phyloP scores from a whole-genome alignment of 2,113 vertebrate species.

The Caranx melampygus region DNA sequence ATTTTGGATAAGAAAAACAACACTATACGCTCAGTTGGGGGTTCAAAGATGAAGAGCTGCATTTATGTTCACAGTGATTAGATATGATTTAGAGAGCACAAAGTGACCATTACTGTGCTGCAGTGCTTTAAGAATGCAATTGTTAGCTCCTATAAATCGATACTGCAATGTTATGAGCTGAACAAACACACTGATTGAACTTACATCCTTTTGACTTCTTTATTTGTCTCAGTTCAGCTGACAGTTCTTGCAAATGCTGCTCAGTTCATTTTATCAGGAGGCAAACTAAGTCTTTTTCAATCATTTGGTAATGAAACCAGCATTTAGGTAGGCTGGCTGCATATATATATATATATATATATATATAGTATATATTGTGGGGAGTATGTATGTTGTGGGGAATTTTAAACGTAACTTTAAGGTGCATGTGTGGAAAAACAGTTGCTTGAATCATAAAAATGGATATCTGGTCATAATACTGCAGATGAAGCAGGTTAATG shows the following conservation, averaged over 20 bases:
- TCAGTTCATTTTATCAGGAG: conserved; percentile 11
- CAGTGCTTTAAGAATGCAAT: not conserved
- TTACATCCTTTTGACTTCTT: conserved; percentile 12
- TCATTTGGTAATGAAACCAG: conserved; percentile 9
- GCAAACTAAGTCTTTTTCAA: conserved; percentile 25
- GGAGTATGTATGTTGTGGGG: too few species aligned
- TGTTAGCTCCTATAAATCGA: not conserved
- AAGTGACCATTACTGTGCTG: not conserved
- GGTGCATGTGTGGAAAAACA: not conserved
- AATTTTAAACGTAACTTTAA: not conserved
- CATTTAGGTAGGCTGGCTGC: too few species aligned
- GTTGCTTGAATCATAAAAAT: not conserved
- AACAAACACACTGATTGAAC: not conserved
- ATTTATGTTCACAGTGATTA: not conserved
- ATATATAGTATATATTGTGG: too few species aligned
- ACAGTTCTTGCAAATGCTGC: conserved; percentile 9
- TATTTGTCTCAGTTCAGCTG: not conserved
- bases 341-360: too few species aligned
- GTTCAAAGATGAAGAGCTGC: not conserved
- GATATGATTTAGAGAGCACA: not conserved
- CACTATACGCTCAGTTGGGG: not conserved
- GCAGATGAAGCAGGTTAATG: not conserved
- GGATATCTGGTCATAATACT: not conserved
- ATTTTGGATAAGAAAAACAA: not conserved
- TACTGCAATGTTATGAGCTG: not conserved